Percentiles rank a stretch among this genome's conserved stretches.
Evolutionary conservation across 1,140 invertebrate genomes (phyloP).

Genomic region (Cydia amplana): DNA sequence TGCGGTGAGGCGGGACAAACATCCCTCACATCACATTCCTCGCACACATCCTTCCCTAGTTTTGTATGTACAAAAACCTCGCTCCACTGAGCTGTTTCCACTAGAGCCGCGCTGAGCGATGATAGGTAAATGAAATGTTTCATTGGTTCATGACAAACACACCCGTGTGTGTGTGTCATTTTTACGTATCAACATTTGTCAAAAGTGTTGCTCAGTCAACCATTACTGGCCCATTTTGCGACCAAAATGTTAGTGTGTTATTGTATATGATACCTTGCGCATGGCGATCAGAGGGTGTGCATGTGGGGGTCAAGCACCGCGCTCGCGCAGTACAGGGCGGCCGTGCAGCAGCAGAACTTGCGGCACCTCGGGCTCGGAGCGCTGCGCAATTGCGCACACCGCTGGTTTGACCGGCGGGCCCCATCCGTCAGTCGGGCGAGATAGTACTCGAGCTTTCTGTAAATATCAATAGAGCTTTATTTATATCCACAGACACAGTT

Average conservation of each 20-base stretch:
- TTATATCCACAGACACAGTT: not conserved
- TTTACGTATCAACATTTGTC: too few relatives aligned
- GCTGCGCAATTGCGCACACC: conserved; percentile 52
- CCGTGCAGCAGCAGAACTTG: conserved; percentile 82
- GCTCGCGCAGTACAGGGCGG: conserved; percentile 79
- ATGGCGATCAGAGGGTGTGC: conserved; percentile 67
- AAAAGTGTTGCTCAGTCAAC: too few relatives aligned
- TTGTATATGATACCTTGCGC: conserved; percentile 56
- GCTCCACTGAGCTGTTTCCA: too few relatives aligned
- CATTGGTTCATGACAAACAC: too few relatives aligned
- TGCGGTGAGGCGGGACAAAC: too few relatives aligned
- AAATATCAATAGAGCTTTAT: conserved; percentile 34
- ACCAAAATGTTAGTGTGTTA: not conserved
- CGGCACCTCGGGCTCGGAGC: conserved; percentile 61
- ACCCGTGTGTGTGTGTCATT: too few relatives aligned
- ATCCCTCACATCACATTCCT: too few relatives aligned
- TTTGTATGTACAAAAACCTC: too few relatives aligned
- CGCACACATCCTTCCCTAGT: too few relatives aligned
- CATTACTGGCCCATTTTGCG: too few relatives aligned
- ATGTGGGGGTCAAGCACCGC: conserved; percentile 73
- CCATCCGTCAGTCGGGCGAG: conserved; percentile 84
- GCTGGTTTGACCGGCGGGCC: conserved; percentile 75
- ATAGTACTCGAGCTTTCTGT: conserved; percentile 80
- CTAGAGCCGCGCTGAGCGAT: too few relatives aligned
- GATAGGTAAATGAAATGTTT: too few relatives aligned